Percentiles rank a stretch among this genome's conserved stretches.
These are phyloP conservation scores for Trinorchestia longiramus DNA, from an alignment of 1,140 invertebrate genomes.

Conservation along the genomic window DNA sequence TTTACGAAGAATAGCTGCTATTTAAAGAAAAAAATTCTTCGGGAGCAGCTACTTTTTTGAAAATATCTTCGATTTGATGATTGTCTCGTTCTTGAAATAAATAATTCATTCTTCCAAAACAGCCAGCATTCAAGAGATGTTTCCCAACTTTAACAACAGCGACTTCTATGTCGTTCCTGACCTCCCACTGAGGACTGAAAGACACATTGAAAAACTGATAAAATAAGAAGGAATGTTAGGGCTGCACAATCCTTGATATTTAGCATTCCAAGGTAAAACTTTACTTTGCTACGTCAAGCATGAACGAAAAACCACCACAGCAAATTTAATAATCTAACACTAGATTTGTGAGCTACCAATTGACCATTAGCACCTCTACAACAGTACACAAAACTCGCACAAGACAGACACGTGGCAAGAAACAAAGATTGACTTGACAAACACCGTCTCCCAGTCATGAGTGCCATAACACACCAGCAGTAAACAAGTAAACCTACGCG, in stretches of 20 bases:
- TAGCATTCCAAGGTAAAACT: background rate
- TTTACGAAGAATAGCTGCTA: too few species aligned
- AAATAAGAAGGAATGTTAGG: background rate
- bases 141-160: background rate
- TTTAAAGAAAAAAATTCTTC: background rate
- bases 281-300: background rate
- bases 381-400: background rate
- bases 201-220: background rate
- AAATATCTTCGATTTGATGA: background rate
- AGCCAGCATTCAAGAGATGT: background rate
- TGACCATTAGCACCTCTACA: background rate
- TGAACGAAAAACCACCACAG: background rate
- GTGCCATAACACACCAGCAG: background rate
- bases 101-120: background rate
- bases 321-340: background rate
- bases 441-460: background rate
- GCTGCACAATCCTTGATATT: background rate
- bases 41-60: background rate
- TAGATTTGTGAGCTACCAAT: slow-evolving; percentile 8
- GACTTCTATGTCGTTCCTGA: too few species aligned
- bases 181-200: background rate
- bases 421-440: background rate
- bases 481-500: background rate
- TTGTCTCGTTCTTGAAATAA: background rate
- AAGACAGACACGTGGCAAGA: background rate